Base-by-base conservation (phyloP, 1,140 invertebrate species). In the Drosophila punjabiensis region DNA sequence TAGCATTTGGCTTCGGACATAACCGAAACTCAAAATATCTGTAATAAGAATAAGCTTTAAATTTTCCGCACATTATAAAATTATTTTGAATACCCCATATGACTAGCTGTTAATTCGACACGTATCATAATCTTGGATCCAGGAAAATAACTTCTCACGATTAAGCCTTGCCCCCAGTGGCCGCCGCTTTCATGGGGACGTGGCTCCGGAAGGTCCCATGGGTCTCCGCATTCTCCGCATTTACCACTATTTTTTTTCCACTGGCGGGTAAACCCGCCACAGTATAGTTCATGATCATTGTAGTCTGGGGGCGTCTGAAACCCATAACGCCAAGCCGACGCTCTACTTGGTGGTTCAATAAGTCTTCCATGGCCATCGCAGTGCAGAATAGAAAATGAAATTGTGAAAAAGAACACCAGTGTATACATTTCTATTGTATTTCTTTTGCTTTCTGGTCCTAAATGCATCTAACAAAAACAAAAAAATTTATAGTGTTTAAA, bases 271-370 rank as follows among this genome's bases (percentile, higher is more conserved):
- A 97, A 97, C 5, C 98, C 98, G 4, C 98, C 98, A 92, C 98
- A 98, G 93, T 96, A 98, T 4, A 97, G 94, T 91, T 98, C 97
- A 91, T 98, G 96, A 91, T 98, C 98, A 87, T 98, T 98, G 93
- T 98, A 98, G 91, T 98, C 96, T 48, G 94, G 94, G 5, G 96
- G 95, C 5, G 96, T 97, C 66, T 95, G 93, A 92, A 96, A 97
- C 33, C 96, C 96, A 83, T 95, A 95, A 41, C 97, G 94, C 95
- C 95, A 96, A 24, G 95, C 94, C 0, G 96, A 96, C 8, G 97
- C 96, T 67, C 97, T 94, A 18, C 96, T 97, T 1, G 97, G 97
- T 0, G 97, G 97, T 77, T 98, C 97, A 14, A 97, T 96, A 24
- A 98, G 94, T 79, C 97, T 94, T 41, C 97, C 97, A 93, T 98